A percentile compares a stretch with the other conserved stretches of the same genome.
These are phyloP conservation scores for Xylota sylvarum DNA, from an alignment of 2,888 invertebrate genomes.

Conservation along the genomic window DNA sequence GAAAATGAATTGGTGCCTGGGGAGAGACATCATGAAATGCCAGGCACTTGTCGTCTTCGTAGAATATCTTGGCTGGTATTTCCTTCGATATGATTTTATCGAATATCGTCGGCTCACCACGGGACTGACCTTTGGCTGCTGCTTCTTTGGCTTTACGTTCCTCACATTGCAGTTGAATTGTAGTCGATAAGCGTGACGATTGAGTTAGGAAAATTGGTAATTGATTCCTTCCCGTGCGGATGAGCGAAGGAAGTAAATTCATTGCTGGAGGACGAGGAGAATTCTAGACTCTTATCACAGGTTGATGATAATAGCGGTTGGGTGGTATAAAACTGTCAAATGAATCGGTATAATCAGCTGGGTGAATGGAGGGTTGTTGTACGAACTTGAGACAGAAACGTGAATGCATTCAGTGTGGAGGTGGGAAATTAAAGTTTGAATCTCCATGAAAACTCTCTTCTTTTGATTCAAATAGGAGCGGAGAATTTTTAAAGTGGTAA, in stretches of 20 bases:
- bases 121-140: constrained; percentile 55
- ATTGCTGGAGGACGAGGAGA: constrained; percentile 5
- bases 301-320: neutral
- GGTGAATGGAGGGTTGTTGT: neutral
- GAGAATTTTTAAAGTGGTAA: no score
- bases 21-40: constrained; percentile 93
- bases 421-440: constrained; percentile 1
- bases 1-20: constrained; percentile 93
- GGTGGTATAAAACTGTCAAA: constrained; percentile 34
- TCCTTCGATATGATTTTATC: constrained; percentile 91
- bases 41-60: constrained; percentile 92
- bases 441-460: neutral
- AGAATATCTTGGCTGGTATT: constrained; percentile 92
- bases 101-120: constrained; percentile 84
- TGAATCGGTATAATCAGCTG: neutral
- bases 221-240: neutral
- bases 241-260: constrained; percentile 26
- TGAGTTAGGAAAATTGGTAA: neutral
- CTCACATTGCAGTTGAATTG: constrained; percentile 35
- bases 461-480: no score
- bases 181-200: constrained; percentile 29
- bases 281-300: neutral
- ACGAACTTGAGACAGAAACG: neutral
- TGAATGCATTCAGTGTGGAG: neutral
- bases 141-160: constrained; percentile 69